Base-by-base conservation (phyloP, 2,113 vertebrate species). In the Phyllopteryx taeniolatus region DNA sequence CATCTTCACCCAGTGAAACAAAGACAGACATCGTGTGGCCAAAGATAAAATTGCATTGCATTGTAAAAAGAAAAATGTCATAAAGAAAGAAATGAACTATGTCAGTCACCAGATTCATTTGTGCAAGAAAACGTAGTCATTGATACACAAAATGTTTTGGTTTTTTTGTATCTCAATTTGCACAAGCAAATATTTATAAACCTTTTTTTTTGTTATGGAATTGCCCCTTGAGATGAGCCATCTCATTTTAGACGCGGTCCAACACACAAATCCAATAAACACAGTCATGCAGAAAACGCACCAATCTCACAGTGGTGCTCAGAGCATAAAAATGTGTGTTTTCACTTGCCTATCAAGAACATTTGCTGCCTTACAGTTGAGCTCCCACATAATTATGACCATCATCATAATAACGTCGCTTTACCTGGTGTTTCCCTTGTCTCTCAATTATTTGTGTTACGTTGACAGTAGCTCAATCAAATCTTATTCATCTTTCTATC, bases 271-370 rank as follows among this genome's bases (percentile, higher is more conserved):
- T 27, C 1, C 27, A 27, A 27, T 27, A 27, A 27, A 27, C 27
- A 27, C 27, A 75, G 12, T 73, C 74, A 67, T 74, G 76, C 74
- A 75, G 81, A 83, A 84, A 85, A 84, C 59, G 39, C 73, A 44
- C 62, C n/a, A 22, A 73, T 80, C 64, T 76, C 73, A 75, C 74
- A 74, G 64, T 13, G 27, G 56, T 22, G 5, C 12, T 59, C 56
- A 31, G 22, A 31, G 12, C 56, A 59, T n/a, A 27, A 27, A 27
- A 27, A 27, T 27, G 27, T 27, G 22, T 59, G 22, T 27, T 27
- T 56, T 56, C 20, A n/a, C 8, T 56, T 9, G n/a, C 15, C 7
- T 19, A 19, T 19, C 15, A 53, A 31, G 5, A 59, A 59, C 56
- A 31, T 59, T 59, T 31, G 10, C 22, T 59, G 13, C 22, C 22